Evolutionary conservation across 1,140 invertebrate genomes (phyloP), one percentile per base, ranked within the genome.

Genomic region (Drosophila sproati): DNA sequence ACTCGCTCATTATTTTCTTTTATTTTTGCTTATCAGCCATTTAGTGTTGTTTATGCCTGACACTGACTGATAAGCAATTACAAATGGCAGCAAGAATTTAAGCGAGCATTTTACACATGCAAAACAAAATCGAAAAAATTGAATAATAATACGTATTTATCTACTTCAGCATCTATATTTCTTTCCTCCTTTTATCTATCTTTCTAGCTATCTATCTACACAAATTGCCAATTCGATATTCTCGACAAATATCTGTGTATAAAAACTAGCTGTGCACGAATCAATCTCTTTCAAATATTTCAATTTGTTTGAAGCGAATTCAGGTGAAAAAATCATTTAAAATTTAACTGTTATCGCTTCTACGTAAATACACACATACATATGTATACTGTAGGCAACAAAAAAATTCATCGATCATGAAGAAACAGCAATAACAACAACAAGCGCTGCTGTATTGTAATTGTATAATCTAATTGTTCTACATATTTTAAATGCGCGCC

Each of bases 401-500:
- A 5, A 47, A 12, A 28, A 7, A 5, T 28, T 4, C 45, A 12
- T 47, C 12, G 5, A 47, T 47, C 45, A 47, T 47, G 4, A 47
- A 47, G 45, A 47, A 43, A 43, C 20, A 20, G 20, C 20, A 20
- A 20, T 0, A 20, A 20, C 20, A 20, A 20, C 20, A 47, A 47
- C 50, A 52, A 20, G 10, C 31, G 20, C 20, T 20, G 20, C 20
- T 20, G 20, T 20, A 51, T 48, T 48, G 7, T 74, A 74, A 74
- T 74, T 74, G 72, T 74, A 70, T 74, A 74, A 74, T 74, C 72
- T 74, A 74, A 74, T 74, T 74, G 72, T 74, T 74, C 72, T 74
- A 74, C 66, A 74, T 70, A 74, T 62, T 70, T 70, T 70, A 70
- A 74, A 74, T 62, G 66, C 72, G 51, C 72, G 67, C 66, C 66